Percentiles rank a stretch among this genome's conserved stretches.
These are phyloP conservation scores for Antennarius maculatus DNA, from an alignment of 2,797 vertebrate genomes.

Conservation along the genomic window DNA sequence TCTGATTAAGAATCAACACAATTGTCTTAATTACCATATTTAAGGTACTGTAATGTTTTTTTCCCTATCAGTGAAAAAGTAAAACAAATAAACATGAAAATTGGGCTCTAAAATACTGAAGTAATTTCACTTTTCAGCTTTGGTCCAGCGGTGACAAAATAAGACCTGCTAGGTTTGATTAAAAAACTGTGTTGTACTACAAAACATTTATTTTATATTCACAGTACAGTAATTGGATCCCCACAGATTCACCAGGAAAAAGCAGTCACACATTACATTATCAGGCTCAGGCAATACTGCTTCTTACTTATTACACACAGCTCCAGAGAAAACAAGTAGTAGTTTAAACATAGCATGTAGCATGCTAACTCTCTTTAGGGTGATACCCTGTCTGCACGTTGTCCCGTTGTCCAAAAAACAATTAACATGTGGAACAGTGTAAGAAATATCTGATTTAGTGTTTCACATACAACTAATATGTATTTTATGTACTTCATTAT, in stretches of 20 bases:
- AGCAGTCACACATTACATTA: not conserved
- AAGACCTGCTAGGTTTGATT: conserved; percentile 16
- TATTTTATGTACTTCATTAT: not conserved
- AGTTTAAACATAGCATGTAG: not conserved
- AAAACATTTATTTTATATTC: conserved; percentile 2
- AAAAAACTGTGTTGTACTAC: conserved; percentile 6
- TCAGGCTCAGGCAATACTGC: conserved; percentile 14
- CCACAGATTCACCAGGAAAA: not conserved
- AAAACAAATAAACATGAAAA: not conserved
- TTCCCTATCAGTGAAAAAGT: not conserved
- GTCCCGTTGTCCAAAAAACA: not conserved
- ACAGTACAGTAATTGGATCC: not conserved
- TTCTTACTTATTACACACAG: not conserved
- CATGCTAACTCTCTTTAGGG: not conserved
- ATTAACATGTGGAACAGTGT: not conserved
- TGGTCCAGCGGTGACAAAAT: conserved; percentile 47
- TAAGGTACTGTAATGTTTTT: not conserved
- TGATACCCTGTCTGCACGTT: not conserved
- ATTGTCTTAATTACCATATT: too few species aligned
- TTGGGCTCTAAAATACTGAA: conserved; percentile 7
- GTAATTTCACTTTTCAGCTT: conserved; percentile 46
- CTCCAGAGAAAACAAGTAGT: not conserved
- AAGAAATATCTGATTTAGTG: not conserved
- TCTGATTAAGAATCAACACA: not conserved
- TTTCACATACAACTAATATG: not conserved